Evolutionary conservation across 2,797 vertebrate genomes (phyloP).

Genomic region (Salmo trutta): DNA sequence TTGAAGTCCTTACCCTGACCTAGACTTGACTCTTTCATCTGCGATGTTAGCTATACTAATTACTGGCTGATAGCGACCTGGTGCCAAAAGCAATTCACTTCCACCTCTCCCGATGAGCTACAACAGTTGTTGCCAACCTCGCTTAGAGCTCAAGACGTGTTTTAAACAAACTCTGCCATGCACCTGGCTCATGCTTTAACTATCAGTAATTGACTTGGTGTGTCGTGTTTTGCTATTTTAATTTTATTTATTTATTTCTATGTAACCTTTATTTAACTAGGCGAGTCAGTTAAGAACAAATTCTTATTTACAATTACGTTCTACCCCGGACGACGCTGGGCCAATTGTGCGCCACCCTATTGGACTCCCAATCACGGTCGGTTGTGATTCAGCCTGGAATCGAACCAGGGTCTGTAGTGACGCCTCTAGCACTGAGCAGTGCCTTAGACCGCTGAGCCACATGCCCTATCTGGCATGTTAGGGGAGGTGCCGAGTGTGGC

Average conservation of each 20-base stretch:
- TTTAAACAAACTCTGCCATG: conserved; percentile 44
- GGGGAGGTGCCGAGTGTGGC: conserved; percentile 41
- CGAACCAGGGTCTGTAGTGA: no score
- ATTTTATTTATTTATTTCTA: no score
- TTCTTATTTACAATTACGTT: no score
- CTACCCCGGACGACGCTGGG: no score
- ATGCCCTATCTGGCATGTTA: conserved; percentile 46
- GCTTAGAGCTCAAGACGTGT: conserved; percentile 59
- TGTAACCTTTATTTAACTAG: no score
- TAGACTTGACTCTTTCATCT: conserved; percentile 86
- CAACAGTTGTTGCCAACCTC: conserved; percentile 72
- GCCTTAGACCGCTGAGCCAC: no score
- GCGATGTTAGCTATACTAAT: conserved; percentile 93
- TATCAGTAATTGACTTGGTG: conserved; percentile 22
- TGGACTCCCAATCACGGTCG: no score
- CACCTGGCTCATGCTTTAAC: conserved; percentile 33
- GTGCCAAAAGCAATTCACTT: conserved; percentile 78
- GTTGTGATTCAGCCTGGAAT: no score
- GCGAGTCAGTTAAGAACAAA: no score
- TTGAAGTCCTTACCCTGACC: conserved; percentile 90
- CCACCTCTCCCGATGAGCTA: conserved; percentile 54
- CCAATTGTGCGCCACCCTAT: no score
- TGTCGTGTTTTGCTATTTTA: conserved; percentile 16
- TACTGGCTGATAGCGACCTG: conserved; percentile 82
- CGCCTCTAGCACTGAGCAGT: no score